Percentiles rank a stretch among this genome's conserved stretches.
Evolutionary conservation across 2,888 invertebrate species (phyloP).

Genomic region (Lasioglossum leucozonium): DNA sequence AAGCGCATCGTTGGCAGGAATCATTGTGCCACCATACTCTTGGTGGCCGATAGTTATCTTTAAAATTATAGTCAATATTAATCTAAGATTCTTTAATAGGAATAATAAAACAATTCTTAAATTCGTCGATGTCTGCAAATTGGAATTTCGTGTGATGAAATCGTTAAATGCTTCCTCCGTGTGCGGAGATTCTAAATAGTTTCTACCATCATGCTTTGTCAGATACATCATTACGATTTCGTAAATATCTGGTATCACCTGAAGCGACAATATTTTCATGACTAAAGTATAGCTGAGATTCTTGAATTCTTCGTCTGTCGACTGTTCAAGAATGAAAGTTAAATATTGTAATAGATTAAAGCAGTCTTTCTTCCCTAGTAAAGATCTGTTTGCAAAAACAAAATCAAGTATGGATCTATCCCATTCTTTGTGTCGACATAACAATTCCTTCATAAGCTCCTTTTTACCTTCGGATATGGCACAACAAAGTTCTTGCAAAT

Average conservation of each 20-base stretch:
- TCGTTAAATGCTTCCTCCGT: slow-evolving; percentile 69
- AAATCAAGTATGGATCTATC: slow-evolving; percentile 67
- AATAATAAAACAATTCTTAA: slow-evolving; percentile 64
- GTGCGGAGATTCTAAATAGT: slow-evolving; percentile 66
- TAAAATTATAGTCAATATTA: slow-evolving; percentile 73
- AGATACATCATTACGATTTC: slow-evolving; percentile 73
- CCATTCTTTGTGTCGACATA: slow-evolving; percentile 77
- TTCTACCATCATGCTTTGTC: slow-evolving; percentile 70
- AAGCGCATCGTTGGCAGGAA: slow-evolving; percentile 72
- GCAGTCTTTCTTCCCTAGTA: slow-evolving; percentile 72
- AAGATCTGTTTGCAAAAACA: slow-evolving; percentile 56
- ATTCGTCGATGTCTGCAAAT: slow-evolving; percentile 59
- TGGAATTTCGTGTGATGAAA: slow-evolving; percentile 70
- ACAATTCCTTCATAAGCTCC: slow-evolving; percentile 71
- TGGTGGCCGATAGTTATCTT: slow-evolving; percentile 75
- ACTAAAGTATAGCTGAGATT: slow-evolving; percentile 60
- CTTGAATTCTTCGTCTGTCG: slow-evolving; percentile 60
- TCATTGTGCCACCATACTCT: slow-evolving; percentile 69
- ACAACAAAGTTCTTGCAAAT: slow-evolving; percentile 71
- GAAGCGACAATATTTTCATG: slow-evolving; percentile 65
- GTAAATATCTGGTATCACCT: slow-evolving; percentile 69
- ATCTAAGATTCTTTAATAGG: slow-evolving; percentile 72
- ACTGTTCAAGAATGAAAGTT: slow-evolving; percentile 58
- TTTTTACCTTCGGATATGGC: slow-evolving; percentile 64
- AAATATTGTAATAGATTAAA: slow-evolving; percentile 74